These are phyloP conservation scores for Aplysia californica DNA, from an alignment of 1,140 invertebrate genomes.

Conservation along the genomic window DNA sequence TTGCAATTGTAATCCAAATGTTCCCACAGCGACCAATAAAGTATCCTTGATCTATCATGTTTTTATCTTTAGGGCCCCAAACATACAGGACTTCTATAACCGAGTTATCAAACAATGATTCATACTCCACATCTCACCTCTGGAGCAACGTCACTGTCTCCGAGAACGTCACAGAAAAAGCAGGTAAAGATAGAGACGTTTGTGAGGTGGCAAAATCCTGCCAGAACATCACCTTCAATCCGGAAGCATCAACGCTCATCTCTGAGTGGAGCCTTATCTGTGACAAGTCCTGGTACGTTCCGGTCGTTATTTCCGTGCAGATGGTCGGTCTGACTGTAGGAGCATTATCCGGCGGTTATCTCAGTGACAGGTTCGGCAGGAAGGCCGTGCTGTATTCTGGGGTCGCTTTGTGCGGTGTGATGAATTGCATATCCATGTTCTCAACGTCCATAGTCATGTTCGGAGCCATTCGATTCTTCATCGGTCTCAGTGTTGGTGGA, in stretches of 20 bases:
- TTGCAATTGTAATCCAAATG: too few relatives aligned
- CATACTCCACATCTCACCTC: too few relatives aligned
- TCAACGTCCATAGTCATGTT: conserved; percentile 30
- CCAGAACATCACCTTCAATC: not conserved
- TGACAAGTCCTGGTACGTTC: conserved; percentile 4
- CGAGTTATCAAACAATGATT: too few relatives aligned
- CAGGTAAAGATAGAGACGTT: too few relatives aligned
- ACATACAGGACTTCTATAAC: too few relatives aligned
- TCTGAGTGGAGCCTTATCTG: conserved; percentile 37
- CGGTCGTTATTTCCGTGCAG: conserved; percentile 31
- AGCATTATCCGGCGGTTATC: conserved; percentile 25
- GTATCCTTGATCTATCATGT: too few relatives aligned
- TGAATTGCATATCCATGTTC: not conserved
- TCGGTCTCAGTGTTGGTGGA: conserved; percentile 3
- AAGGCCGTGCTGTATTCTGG: conserved; percentile 20
- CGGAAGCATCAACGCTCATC: not conserved
- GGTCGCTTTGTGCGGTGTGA: not conserved
- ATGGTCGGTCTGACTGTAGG: conserved; percentile 36
- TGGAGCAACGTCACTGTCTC: too few relatives aligned
- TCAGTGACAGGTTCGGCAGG: conserved; percentile 32
- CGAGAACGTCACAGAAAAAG: too few relatives aligned
- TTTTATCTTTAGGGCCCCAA: too few relatives aligned
- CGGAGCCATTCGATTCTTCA: conserved; percentile 27
- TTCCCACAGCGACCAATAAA: too few relatives aligned
- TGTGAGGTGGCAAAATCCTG: not conserved